Evolutionary conservation across 2,113 vertebrate genomes (phyloP).

Genomic region (Pseudorectes ferrugineus): DNA sequence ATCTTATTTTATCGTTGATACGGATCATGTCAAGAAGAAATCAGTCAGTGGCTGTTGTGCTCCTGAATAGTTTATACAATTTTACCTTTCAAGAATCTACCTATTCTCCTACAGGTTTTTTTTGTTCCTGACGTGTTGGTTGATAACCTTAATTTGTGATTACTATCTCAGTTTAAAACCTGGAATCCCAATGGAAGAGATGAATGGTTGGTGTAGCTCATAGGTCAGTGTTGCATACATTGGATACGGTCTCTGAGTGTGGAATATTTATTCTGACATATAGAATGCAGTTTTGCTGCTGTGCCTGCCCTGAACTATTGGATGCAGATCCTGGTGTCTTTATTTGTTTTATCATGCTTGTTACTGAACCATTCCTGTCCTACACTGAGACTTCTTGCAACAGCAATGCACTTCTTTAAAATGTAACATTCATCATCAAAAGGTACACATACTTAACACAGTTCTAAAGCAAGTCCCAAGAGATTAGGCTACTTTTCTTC

Average conservation of each 20-base stretch:
- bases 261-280: not conserved
- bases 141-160: not conserved
- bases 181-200: not conserved
- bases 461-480: not conserved
- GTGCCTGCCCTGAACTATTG: not conserved
- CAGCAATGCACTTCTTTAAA: not conserved
- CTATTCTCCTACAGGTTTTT: not conserved
- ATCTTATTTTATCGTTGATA: not conserved
- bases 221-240: not conserved
- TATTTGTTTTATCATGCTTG: not conserved
- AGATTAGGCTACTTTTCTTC: not conserved
- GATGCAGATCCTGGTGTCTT: not conserved
- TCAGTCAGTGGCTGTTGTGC: not conserved
- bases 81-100: not conserved
- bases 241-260: accelerated
- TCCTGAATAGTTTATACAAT: not conserved
- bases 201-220: not conserved
- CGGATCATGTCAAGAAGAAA: not conserved
- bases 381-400: not conserved
- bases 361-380: not conserved
- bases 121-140: not conserved
- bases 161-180: not conserved
- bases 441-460: accelerated
- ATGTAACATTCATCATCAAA: not conserved
- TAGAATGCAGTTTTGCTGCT: not conserved